Evolutionary conservation across 2,113 vertebrate genomes (phyloP).

Genomic region (Dasyurus viverrinus): DNA sequence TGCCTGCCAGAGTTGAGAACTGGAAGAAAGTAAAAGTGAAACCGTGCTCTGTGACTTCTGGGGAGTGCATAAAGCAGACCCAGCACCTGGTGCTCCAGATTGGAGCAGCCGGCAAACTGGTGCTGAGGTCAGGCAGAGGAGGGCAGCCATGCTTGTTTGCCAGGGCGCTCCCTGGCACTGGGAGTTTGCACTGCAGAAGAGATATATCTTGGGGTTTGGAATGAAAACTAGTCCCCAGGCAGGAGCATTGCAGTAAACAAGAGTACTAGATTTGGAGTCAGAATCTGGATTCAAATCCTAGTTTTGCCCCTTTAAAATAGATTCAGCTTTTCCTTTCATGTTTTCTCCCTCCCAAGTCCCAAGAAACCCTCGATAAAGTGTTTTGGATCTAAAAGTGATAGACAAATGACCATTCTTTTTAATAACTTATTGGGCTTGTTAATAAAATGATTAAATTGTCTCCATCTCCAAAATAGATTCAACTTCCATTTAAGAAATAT

Average conservation of each 20-base stretch:
- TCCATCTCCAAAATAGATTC: neutral
- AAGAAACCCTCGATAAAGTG: too few relatives aligned
- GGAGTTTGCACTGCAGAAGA: neutral
- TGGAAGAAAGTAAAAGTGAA: slow-evolving; percentile 52
- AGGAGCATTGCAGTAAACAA: neutral
- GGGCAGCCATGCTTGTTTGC: neutral
- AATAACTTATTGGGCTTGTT: too few relatives aligned
- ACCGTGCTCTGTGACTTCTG: slow-evolving; percentile 38
- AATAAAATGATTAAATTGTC: too few relatives aligned
- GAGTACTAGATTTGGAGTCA: neutral
- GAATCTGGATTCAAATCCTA: neutral
- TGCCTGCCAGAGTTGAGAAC: slow-evolving; percentile 53
- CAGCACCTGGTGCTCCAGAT: neutral
- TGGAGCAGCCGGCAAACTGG: neutral
- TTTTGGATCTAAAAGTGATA: too few relatives aligned
- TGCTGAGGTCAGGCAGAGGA: neutral
- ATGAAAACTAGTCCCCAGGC: neutral
- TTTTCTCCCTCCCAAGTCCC: too few relatives aligned
- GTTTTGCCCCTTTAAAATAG: neutral
- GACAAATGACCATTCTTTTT: too few relatives aligned
- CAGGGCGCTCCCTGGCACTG: neutral
- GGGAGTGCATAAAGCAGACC: neutral
- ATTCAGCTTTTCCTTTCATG: neutral
- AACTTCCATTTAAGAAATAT: neutral
- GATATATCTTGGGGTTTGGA: neutral